phyloP scores from a whole-genome alignment of 2,113 vertebrate genomes.

The Melanocharis versteri region DNA sequence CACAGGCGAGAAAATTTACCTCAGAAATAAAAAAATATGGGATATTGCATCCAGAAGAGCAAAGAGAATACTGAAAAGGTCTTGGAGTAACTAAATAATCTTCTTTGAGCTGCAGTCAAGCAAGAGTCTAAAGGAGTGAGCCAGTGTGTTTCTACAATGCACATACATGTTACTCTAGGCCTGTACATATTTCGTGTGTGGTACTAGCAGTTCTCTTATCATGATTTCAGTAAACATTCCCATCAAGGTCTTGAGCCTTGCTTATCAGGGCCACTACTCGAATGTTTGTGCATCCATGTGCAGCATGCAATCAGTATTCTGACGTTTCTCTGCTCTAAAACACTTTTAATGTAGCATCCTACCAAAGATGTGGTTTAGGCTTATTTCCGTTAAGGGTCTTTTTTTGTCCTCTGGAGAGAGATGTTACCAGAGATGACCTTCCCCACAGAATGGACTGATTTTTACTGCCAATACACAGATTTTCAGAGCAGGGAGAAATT shows the following conservation, averaged over 20 bases:
- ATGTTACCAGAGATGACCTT: not conserved
- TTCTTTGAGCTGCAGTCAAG: not conserved
- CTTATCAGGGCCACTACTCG: not conserved
- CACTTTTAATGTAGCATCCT: not conserved
- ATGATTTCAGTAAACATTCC: not conserved
- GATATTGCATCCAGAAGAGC: not conserved
- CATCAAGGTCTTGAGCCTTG: not conserved
- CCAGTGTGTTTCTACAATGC: rapidly evolving
- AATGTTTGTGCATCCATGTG: not conserved
- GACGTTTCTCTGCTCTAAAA: not conserved
- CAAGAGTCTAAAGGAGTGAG: not conserved
- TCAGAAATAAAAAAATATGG: not conserved
- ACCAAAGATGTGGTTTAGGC: not conserved
- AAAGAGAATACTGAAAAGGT: not conserved
- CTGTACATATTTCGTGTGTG: not conserved
- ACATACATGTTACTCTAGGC: not conserved
- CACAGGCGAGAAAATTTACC: not conserved
- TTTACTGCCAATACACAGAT: not conserved
- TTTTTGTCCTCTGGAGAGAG: not conserved
- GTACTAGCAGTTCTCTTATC: not conserved
- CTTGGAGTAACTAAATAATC: not conserved
- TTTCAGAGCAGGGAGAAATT: not conserved
- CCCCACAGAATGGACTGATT: not conserved
- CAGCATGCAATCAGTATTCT: not conserved
- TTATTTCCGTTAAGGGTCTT: not conserved